These are phyloP conservation scores for Caenorhabditis tropicalis DNA, from an alignment of 1,140 invertebrate species.

Conservation along the genomic window DNA sequence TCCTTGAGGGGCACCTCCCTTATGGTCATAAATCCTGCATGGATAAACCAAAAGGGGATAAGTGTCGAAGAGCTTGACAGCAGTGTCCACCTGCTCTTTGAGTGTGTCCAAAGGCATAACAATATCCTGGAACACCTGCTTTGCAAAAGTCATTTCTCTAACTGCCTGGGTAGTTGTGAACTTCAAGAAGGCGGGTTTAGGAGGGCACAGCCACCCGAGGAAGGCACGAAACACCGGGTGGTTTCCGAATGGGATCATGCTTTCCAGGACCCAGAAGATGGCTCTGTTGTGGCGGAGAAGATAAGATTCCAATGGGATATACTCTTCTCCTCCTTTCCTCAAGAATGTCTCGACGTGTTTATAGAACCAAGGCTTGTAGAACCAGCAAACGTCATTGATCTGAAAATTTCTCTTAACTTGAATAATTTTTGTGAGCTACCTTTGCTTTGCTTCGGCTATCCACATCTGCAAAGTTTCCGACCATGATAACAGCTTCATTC, in stretches of 20 bases:
- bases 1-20: conserved; percentile 66
- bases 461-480: conserved; percentile 74
- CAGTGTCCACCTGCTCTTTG: conserved; percentile 74
- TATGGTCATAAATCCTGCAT: conserved; percentile 76
- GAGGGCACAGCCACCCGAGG: conserved; percentile 83
- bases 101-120: conserved; percentile 75
- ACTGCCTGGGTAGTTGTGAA: conserved; percentile 76
- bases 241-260: conserved; percentile 85
- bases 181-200: conserved; percentile 83
- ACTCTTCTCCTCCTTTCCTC: conserved; percentile 74
- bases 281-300: conserved; percentile 75
- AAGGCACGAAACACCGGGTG: conserved; percentile 79
- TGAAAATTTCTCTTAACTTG: conserved; percentile 51
- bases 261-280: conserved; percentile 78
- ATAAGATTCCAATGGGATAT: conserved; percentile 76
- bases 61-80: conserved; percentile 75
- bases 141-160: conserved; percentile 76
- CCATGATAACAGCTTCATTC: conserved; percentile 76
- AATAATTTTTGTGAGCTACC: conserved; percentile 44
- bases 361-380: conserved; percentile 79
- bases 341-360: conserved; percentile 77
- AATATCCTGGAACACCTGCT: conserved; percentile 77
- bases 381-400: conserved; percentile 74
- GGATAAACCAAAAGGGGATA: conserved; percentile 76
- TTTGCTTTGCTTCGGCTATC: conserved; percentile 62